phyloP scores from a whole-genome alignment of 2,113 vertebrate genomes.

The Ancistrus triradiatus region DNA sequence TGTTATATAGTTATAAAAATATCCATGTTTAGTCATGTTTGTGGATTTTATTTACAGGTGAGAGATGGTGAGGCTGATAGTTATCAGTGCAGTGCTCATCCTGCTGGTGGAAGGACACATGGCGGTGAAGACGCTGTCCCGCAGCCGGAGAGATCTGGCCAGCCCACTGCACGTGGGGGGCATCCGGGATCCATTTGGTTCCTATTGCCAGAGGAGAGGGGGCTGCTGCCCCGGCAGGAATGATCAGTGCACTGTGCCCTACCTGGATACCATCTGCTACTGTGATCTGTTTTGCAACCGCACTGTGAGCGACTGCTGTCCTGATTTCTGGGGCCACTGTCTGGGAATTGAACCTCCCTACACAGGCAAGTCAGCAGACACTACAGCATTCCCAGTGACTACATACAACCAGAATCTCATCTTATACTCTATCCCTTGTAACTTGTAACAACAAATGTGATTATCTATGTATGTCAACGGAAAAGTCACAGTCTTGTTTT shows the following conservation, averaged over 20 bases:
- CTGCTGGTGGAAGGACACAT: constrained; percentile 53
- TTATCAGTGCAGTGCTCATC: constrained; percentile 53
- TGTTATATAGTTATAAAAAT: too few species aligned
- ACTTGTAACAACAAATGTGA: too few species aligned
- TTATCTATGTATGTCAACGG: too few species aligned
- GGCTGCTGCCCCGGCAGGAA: constrained; percentile 84
- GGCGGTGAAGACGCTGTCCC: constrained; percentile 48
- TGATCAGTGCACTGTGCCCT: constrained; percentile 85
- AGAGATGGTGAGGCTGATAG: constrained; percentile 56
- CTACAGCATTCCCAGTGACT: too few species aligned
- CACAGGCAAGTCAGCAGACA: constrained; percentile 61
- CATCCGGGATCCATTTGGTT: constrained; percentile 81
- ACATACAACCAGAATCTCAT: too few species aligned
- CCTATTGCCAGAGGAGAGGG: constrained; percentile 79
- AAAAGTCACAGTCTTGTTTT: too few species aligned
- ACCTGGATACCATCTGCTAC: constrained; percentile 92
- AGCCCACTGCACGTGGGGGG: constrained; percentile 78
- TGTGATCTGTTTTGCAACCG: constrained; percentile 98
- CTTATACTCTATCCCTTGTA: too few species aligned
- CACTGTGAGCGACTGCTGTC: constrained; percentile 93
- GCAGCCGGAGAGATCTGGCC: constrained; percentile 65
- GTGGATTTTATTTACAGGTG: constrained; percentile 46
- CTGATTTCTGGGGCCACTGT: constrained; percentile 94
- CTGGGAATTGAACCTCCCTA: constrained; percentile 77
- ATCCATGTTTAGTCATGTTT: too few species aligned